A percentile compares a stretch with the other conserved stretches of the same genome.
Conservation (phyloP, 92 coral and sea anemone genomes). For the Nematostella vectensis region DNA sequence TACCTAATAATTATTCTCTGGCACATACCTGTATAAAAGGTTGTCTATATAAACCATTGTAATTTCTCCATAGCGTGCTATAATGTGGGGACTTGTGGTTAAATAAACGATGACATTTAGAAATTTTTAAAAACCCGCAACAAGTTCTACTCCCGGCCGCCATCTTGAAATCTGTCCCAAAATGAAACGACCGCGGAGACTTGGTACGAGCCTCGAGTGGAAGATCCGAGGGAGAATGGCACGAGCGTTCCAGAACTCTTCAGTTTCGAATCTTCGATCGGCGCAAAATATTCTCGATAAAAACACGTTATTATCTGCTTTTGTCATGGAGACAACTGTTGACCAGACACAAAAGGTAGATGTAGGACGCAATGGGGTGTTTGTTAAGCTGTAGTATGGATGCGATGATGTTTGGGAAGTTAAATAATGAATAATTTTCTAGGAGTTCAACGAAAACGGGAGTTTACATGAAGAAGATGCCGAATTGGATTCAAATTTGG, state of each 20-base stretch:
- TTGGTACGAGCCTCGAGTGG: not conserved
- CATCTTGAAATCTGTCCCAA: constrained; percentile 26
- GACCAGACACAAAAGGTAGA: constrained; percentile 9
- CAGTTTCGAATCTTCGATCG: constrained; percentile 13
- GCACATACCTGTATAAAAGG: constrained; percentile 43
- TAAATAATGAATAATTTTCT: no score
- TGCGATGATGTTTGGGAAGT: no score
- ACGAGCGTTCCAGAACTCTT: constrained; percentile 2
- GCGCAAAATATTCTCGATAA: constrained; percentile 3
- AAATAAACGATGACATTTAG: constrained; percentile 2
- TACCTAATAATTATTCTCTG: no score
- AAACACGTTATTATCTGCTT: not conserved
- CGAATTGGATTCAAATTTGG: not conserved
- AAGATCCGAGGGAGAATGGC: not conserved
- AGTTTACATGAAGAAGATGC: not conserved
- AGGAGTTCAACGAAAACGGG: constrained; percentile 18
- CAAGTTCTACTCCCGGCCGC: constrained; percentile 58
- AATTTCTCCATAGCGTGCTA: constrained; percentile 3
- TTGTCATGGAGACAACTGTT: constrained; percentile 24
- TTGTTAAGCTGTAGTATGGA: no score
- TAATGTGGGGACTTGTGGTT: not conserved
- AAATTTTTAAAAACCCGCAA: constrained; percentile 46
- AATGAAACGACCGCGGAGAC: not conserved
- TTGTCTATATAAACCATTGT: constrained; percentile 7
- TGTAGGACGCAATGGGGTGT: constrained; percentile 10